Evolutionary conservation across 1,140 invertebrate species (phyloP).

Genomic region (Sinonovacula constricta): DNA sequence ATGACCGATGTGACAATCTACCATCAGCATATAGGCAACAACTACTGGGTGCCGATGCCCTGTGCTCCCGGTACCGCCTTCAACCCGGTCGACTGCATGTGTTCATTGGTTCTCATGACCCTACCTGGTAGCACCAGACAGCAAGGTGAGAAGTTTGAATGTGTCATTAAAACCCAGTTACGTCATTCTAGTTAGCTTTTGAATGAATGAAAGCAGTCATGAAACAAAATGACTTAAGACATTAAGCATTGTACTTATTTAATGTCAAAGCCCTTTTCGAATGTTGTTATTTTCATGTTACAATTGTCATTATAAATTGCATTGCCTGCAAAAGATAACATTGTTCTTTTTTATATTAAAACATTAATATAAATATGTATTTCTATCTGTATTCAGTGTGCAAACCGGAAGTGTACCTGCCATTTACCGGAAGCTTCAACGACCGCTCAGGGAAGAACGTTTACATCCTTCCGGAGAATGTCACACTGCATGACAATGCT

Average conservation of each 20-base stretch:
- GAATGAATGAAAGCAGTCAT: no score
- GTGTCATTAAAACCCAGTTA: no score
- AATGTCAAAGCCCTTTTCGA: no score
- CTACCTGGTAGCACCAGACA: constrained; percentile 15
- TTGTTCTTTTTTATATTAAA: no score
- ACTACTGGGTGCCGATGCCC: constrained; percentile 52
- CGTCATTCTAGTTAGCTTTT: no score
- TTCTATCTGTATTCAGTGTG: constrained; percentile 49
- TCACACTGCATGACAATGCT: constrained; percentile 58
- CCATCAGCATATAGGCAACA: constrained; percentile 51
- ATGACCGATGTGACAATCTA: constrained; percentile 29
- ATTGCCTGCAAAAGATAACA: no score
- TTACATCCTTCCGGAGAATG: constrained; percentile 55
- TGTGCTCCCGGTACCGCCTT: constrained; percentile 59
- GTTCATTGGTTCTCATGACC: constrained; percentile 25
- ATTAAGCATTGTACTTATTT: no score
- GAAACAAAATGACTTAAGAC: no score
- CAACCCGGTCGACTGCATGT: constrained; percentile 52
- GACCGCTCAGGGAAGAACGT: constrained; percentile 63
- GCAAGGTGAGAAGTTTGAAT: constrained; percentile 5
- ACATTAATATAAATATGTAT: no score
- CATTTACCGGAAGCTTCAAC: constrained; percentile 47
- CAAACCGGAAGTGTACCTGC: constrained; percentile 56
- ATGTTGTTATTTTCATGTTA: no score
- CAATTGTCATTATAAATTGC: no score